Evolutionary conservation across 2,113 vertebrate species (phyloP).

Genomic region (Podarcis muralis): DNA sequence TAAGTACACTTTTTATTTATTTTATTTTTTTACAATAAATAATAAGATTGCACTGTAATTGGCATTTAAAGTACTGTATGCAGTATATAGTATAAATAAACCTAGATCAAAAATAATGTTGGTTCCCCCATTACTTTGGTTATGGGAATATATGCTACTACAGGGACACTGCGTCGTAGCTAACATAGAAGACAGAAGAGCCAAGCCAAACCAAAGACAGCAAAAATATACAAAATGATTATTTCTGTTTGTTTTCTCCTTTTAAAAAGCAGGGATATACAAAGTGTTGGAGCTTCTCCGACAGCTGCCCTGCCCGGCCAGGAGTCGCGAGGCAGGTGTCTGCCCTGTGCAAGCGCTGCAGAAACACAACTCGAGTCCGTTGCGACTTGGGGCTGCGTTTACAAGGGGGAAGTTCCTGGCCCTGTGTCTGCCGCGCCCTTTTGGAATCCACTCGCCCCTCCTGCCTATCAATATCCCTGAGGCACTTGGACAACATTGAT

Average conservation of each 20-base stretch:
- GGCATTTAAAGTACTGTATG: slow-evolving; percentile 99
- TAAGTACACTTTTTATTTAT: slow-evolving; percentile 93
- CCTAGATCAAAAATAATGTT: slow-evolving; percentile 92
- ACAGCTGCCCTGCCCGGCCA: not conserved
- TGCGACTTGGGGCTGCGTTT: not conserved
- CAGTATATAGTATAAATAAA: slow-evolving; percentile 99
- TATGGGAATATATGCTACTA: slow-evolving; percentile 91
- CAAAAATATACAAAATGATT: slow-evolving; percentile 83
- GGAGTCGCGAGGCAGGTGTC: not conserved
- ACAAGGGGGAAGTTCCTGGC: not conserved
- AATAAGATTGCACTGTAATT: slow-evolving; percentile 99
- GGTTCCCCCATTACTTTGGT: slow-evolving; percentile 97
- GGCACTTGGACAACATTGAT: slow-evolving; percentile 82
- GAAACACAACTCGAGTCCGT: too few relatives aligned
- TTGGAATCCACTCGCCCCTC: slow-evolving; percentile 85
- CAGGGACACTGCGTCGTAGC: slow-evolving; percentile 86
- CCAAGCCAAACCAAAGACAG: slow-evolving; percentile 84
- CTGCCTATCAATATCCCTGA: slow-evolving; percentile 93
- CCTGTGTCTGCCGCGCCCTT: slow-evolving; percentile 83
- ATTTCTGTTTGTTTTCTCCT: not conserved
- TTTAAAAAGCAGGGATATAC: slow-evolving; percentile 73
- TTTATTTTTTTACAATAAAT: slow-evolving; percentile 99
- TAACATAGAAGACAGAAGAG: slow-evolving; percentile 77
- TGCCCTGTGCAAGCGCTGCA: not conserved
- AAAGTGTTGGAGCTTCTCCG: slow-evolving; percentile 26